Base-by-base conservation (phyloP, 2,888 invertebrate species). In the Notodromas monacha region DNA sequence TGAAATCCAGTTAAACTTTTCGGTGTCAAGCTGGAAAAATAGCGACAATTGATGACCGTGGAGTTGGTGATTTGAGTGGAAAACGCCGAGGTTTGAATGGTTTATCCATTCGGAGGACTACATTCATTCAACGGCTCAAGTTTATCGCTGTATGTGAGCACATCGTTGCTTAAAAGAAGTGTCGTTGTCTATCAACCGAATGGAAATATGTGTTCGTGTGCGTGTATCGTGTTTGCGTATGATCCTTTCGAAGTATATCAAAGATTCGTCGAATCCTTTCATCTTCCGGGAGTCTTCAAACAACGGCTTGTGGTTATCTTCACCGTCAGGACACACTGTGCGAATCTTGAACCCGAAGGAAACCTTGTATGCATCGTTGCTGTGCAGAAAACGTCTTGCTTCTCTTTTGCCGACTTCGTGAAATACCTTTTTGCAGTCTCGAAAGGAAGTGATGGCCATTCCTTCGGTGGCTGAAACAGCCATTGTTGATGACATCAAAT, bases 281-380 rank as follows among this genome's bases (percentile, higher is more conserved):
- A 81, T 52, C 72, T 79, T 55, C 74, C 76, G 0, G 55, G 59
- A 11, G 74, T 79, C 1, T 73, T 64, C 48, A 72, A 76, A 1
- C 64, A n/a, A n/a, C n/a, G n/a, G n/a, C n/a, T n/a, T n/a, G 60
- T 48, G 84, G 86, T 3, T 76, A 72, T 45, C 56, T 86, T 31
- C 59, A 69, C 47, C 63, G 84, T 67, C 65, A 66, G 49, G 45
- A 49, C 15, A 15, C 26, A 16, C 2, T 81, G 81, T 48, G 79
- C 79, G 31, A 81, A 79, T 47, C 72, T 84, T 36, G 68, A 70
- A 43, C 70, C 74, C 0, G 81, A 81, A 45, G 65, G 72, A 43
- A 73, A 81, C 46, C 73, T 79, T 36, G 65, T 79, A 30, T 79
- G 77, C 51, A 77, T 68, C 42, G 68, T 68, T 1, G 77, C 77